Base-by-base conservation (phyloP, 2,888 invertebrate genomes). In the Dicycla oo region DNA sequence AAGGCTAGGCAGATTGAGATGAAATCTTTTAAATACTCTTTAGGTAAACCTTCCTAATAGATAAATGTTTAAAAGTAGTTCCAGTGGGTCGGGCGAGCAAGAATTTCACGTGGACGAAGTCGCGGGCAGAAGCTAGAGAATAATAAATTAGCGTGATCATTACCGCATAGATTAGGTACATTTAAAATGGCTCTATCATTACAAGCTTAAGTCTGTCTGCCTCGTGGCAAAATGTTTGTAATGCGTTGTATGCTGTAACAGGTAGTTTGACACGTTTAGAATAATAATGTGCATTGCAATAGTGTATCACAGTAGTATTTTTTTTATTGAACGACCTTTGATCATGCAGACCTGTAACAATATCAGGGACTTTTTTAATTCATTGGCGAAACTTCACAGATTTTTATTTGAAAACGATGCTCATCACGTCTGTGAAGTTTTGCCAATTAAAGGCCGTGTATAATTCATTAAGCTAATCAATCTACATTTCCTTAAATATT, bases 91-190 rank as follows among this genome's bases (percentile, higher is more conserved):
- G n/a, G n/a, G n/a, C n/a, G n/a, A n/a, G n/a, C n/a, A n/a, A n/a
- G n/a, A n/a, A n/a, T n/a, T n/a, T n/a, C n/a, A n/a, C n/a, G n/a
- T n/a, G n/a, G n/a, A n/a, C n/a, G n/a, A n/a, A n/a, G n/a, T n/a
- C n/a, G n/a, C n/a, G n/a, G n/a, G n/a, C n/a, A n/a, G n/a, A n/a
- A n/a, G n/a, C n/a, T 80, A 71, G 62, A 73, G 77, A 81, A 81
- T 72, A 76, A 68, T 68, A 72, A 81, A 81, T 70, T 72, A 68
- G 26, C 34, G 38, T 5, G 10, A 65, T 68, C 11, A 75, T 68
- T 75, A 65, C 38, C 34, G 68, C 43, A 43, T 66, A 34, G 51
- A 62, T 83, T 40, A n/a, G n/a, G n/a, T n/a, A 53, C 23, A 23
- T 53, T 61, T 49, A 56, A 65, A 60, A 75, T 61, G 26, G 1